Percentiles rank a stretch among this genome's conserved stretches.
Evolutionary conservation across 2,113 vertebrate species (phyloP).

Genomic region (Steatornis caripensis): DNA sequence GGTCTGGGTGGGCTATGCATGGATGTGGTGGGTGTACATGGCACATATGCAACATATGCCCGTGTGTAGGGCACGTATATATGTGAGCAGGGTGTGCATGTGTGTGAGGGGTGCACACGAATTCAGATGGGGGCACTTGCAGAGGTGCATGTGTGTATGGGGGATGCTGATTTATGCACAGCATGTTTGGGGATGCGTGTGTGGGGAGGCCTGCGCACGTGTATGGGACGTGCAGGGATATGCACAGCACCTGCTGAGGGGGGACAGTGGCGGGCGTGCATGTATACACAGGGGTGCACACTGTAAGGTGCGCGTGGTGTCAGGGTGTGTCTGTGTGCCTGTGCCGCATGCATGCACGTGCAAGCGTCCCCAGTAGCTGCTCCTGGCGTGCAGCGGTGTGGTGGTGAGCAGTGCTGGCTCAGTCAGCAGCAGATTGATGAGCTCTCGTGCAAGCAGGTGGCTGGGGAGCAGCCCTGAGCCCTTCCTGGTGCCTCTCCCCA

Average conservation of each 20-base stretch:
- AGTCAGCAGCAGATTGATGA: accelerated
- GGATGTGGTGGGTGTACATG: background rate
- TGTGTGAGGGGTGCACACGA: accelerated
- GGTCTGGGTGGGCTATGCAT: background rate
- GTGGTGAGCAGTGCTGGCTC: background rate
- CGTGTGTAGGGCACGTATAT: background rate
- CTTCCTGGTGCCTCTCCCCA: conserved; percentile 35
- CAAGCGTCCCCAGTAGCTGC: background rate
- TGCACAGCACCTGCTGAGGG: too few species aligned
- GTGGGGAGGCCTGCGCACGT: background rate
- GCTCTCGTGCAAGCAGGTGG: background rate
- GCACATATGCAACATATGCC: accelerated
- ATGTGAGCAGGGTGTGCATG: accelerated
- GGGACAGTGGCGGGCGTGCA: accelerated
- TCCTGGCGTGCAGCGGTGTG: accelerated
- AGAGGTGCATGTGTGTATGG: background rate
- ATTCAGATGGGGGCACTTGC: background rate
- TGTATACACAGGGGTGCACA: accelerated
- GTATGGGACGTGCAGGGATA: background rate
- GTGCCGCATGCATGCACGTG: accelerated
- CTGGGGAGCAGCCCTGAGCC: background rate
- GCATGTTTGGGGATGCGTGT: accelerated
- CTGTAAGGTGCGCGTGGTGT: accelerated
- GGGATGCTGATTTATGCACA: accelerated
- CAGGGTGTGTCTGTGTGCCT: background rate